Evolutionary conservation across 2,113 vertebrate species (phyloP).

Genomic region (Coturnix japonica): DNA sequence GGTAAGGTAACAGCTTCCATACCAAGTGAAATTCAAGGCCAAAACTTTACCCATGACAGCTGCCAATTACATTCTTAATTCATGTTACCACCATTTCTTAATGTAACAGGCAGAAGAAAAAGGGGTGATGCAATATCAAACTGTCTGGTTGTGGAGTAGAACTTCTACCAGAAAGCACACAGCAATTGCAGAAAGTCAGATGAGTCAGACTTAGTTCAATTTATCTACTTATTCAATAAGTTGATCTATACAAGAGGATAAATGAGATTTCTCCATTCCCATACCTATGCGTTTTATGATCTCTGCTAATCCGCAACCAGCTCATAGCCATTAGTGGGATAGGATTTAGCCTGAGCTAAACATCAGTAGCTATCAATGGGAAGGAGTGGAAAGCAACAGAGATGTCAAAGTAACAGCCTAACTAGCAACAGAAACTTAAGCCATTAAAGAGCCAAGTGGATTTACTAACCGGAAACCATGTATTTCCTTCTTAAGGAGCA

Average conservation of each 20-base stretch:
- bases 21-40: background rate
- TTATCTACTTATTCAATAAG: background rate
- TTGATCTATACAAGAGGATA: background rate
- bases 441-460: background rate
- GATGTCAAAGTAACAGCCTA: background rate
- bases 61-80: background rate
- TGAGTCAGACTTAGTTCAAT: background rate
- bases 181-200: background rate
- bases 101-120: background rate
- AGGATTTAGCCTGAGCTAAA: background rate
- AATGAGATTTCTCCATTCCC: rapidly evolving
- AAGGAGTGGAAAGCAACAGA: background rate
- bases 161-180: background rate
- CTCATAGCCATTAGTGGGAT: background rate
- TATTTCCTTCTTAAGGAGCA: background rate
- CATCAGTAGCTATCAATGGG: background rate
- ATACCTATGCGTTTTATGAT: background rate
- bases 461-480: background rate
- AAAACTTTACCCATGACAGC: background rate
- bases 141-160: background rate
- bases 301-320: background rate
- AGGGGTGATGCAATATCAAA: background rate
- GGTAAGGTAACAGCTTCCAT: background rate
- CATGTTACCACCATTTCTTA: background rate
- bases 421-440: background rate